Evolutionary conservation across 2,113 vertebrate species (phyloP).

Genomic region (Prochilodus magdalenae): DNA sequence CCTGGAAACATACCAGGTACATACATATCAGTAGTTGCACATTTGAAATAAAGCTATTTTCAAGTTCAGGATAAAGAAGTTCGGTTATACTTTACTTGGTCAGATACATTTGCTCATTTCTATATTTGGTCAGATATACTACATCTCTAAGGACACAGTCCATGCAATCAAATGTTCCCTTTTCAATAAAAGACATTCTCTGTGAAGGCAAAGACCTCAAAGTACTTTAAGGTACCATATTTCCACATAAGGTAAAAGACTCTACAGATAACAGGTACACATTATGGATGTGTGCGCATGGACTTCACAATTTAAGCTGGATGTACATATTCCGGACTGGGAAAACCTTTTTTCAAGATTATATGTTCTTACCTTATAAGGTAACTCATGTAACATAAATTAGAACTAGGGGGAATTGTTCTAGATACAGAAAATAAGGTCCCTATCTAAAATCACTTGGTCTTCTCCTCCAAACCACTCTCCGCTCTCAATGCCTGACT

Average conservation of each 20-base stretch:
- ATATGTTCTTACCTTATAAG: not conserved
- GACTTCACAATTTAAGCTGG: not conserved
- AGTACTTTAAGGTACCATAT: not conserved
- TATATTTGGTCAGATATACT: constrained; percentile 6
- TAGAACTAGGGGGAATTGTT: not conserved
- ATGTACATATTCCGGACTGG: not conserved
- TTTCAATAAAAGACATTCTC: not conserved
- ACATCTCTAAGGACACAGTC: not conserved
- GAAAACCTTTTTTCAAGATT: not conserved
- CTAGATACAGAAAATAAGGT: constrained; percentile 19
- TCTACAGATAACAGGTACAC: not conserved
- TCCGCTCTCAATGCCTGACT: constrained; percentile 84
- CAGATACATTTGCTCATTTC: not conserved
- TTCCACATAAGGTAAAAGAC: not conserved
- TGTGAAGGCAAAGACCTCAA: not conserved
- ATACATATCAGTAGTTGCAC: constrained; percentile 48
- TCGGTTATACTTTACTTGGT: not conserved
- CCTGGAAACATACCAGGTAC: constrained; percentile 36
- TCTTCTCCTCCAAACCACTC: constrained; percentile 76
- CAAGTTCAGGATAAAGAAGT: constrained; percentile 51
- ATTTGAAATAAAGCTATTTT: constrained; percentile 41
- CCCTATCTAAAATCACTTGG: constrained; percentile 62
- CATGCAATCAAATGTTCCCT: constrained; percentile 20
- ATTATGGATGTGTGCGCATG: not conserved
- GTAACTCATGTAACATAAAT: not conserved